Percentiles rank a stretch among this genome's conserved stretches.
phyloP scores from a whole-genome alignment of 2,888 invertebrate species.

The Oxytorus armatus region DNA sequence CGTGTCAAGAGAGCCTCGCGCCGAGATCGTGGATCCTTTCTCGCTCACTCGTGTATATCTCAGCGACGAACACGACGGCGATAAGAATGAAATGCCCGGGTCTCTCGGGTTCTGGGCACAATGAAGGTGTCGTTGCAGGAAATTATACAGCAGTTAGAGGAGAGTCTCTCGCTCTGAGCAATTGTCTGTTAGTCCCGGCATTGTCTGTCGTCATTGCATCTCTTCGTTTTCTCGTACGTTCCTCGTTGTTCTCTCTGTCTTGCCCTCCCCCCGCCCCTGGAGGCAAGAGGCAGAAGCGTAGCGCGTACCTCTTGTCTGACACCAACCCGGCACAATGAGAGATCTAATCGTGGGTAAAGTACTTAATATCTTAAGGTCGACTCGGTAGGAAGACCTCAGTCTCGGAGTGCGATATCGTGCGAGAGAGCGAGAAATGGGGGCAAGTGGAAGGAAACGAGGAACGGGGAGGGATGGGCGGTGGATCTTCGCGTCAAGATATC shows the following conservation, averaged over 20 bases:
- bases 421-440: conserved; percentile 60
- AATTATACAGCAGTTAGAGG: conserved; percentile 85
- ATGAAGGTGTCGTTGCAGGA: conserved; percentile 85
- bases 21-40: conserved; percentile 28
- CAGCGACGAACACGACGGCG: conserved; percentile 66
- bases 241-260: conserved; percentile 34
- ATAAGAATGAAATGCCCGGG: conserved; percentile 83
- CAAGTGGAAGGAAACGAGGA: conserved; percentile 65
- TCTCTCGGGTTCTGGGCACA: conserved; percentile 73
- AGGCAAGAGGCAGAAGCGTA: conserved; percentile 55
- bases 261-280: conserved; percentile 36
- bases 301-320: conserved; percentile 82
- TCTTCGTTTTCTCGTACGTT: conserved; percentile 62
- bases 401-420: conserved; percentile 62
- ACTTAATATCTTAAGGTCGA: conserved; percentile 84
- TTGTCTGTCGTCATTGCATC: conserved; percentile 77
- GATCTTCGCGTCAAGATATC: conserved; percentile 77
- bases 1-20: conserved; percentile 27
- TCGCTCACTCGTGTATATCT: conserved; percentile 35
- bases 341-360: conserved; percentile 84
- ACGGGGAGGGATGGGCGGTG: too few species aligned
- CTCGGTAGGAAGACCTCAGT: conserved; percentile 70
- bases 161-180: conserved; percentile 81
- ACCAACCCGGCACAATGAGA: conserved; percentile 82
- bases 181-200: conserved; percentile 82